Conservation (phyloP, 2,113 vertebrate genomes). For the Pterophyllum scalare region DNA sequence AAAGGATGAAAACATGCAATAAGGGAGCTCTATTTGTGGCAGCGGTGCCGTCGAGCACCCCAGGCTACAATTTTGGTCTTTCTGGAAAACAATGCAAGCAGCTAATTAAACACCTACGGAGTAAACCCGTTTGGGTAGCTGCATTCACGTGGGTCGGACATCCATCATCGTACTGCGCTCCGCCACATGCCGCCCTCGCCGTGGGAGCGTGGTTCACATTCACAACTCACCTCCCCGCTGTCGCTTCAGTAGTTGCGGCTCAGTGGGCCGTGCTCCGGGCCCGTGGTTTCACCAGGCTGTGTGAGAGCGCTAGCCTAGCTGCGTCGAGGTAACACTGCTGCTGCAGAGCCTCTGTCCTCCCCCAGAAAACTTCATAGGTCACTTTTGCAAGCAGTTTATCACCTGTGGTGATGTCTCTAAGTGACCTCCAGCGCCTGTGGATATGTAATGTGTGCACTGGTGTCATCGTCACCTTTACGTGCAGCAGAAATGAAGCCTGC, state of each 20-base stretch:
- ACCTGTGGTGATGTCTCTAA: neutral
- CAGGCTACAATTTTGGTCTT: slow-evolving; percentile 33
- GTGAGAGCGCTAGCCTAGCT: neutral
- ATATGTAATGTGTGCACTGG: neutral
- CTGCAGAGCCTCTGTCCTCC: neutral
- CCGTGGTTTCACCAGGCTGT: neutral
- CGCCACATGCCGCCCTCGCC: slow-evolving; percentile 14
- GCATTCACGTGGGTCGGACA: slow-evolving; percentile 40
- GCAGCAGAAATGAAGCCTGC: neutral
- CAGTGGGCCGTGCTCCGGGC: neutral
- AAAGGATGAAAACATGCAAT: slow-evolving; percentile 11
- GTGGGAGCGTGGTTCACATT: neutral
- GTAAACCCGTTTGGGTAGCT: neutral
- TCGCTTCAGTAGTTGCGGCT: neutral
- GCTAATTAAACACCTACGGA: slow-evolving; percentile 57
- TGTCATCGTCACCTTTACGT: neutral
- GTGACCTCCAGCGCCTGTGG: neutral
- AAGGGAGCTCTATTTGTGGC: slow-evolving; percentile 18
- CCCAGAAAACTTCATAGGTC: neutral
- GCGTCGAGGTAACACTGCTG: neutral
- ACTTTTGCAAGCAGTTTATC: neutral
- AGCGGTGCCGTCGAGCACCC: neutral
- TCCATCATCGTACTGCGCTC: slow-evolving; percentile 37
- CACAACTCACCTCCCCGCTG: slow-evolving; percentile 30
- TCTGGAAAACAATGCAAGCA: slow-evolving; percentile 50